These are phyloP conservation scores for Paguma larvata DNA, from an alignment of 2,797 vertebrate species.

Conservation along the genomic window DNA sequence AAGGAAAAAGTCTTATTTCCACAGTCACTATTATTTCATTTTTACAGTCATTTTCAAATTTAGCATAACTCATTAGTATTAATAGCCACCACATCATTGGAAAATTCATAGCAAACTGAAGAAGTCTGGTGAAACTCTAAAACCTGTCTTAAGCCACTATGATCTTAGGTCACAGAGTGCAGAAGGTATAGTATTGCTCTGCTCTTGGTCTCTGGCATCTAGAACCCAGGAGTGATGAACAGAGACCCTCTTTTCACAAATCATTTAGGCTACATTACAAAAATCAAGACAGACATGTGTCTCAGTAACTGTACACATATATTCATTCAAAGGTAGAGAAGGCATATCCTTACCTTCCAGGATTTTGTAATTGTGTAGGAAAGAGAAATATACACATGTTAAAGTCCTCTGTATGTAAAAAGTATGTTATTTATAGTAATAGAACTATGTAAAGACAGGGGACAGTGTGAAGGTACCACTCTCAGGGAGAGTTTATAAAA, in stretches of 20 bases:
- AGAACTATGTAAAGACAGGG: not conserved
- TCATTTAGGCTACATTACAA: not conserved
- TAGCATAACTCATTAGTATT: not conserved
- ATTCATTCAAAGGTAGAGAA: not conserved
- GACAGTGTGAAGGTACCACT: not conserved
- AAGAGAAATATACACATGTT: not conserved
- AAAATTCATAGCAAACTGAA: not conserved
- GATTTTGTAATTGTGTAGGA: not conserved
- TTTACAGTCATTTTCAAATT: conserved; percentile 33
- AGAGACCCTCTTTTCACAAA: not conserved
- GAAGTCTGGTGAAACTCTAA: not conserved
- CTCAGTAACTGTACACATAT: not conserved
- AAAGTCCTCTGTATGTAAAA: not conserved
- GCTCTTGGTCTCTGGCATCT: not conserved
- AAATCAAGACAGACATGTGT: not conserved
- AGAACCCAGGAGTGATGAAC: not conserved
- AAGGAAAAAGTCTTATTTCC: not conserved
- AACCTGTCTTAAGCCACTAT: not conserved
- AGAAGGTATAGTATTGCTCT: not conserved
- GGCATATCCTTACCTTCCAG: not conserved
- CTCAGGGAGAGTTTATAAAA: not conserved
- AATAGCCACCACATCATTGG: not conserved
- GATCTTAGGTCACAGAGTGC: not conserved
- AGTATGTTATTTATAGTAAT: not conserved
- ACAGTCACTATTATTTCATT: not conserved